phyloP scores from a whole-genome alignment of 1,140 invertebrate genomes.

The Amphibalanus amphitrite region DNA sequence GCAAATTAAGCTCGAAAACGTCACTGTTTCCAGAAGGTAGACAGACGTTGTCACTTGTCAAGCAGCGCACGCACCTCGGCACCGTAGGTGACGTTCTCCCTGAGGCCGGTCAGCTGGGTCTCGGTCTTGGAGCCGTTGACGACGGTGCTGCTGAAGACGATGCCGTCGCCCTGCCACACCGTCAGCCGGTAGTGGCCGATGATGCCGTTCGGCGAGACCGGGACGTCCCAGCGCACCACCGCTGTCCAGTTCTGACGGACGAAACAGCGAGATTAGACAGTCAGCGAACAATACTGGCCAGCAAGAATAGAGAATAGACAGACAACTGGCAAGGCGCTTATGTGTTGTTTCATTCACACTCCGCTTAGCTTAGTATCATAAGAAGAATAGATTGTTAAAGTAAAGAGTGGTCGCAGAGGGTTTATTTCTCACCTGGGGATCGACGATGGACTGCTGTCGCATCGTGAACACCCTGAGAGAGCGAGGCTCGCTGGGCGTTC shows the following conservation, averaged over 20 bases:
- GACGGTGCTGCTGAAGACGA: conserved; percentile 10
- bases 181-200: conserved; percentile 41
- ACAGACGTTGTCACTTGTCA: no score
- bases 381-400: no score
- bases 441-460: background rate
- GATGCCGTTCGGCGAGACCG: conserved; percentile 48
- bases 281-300: no score
- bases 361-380: no score
- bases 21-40: no score
- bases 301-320: no score
- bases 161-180: conserved; percentile 9
- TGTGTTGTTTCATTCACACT: no score
- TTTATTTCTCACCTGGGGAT: background rate
- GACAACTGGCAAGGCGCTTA: no score
- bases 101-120: background rate
- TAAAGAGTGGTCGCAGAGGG: no score
- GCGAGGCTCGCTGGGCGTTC: background rate
- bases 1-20: no score
- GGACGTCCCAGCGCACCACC: conserved; percentile 53
- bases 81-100: background rate
- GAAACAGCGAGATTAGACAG: conserved; percentile 12
- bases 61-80: no score
- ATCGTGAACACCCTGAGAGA: background rate
- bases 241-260: conserved; percentile 21
- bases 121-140: conserved; percentile 5